phyloP scores from a whole-genome alignment of 2,113 vertebrate species.

The Ovis aries region ARS-UI_Ramb_v3.0 NC_056071.1:64121501-64122000 shows the following conservation, averaged over 20 bases:
- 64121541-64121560: background rate
- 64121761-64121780: slow-evolving; percentile 22
- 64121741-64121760: background rate
- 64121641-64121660: background rate
- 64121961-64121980: background rate
- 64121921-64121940: background rate
- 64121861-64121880: background rate
- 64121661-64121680: background rate
- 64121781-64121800: slow-evolving; percentile 58
- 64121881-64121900: background rate
- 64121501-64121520: background rate
- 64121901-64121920: background rate
- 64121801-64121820: background rate
- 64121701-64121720: background rate
- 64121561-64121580: background rate
- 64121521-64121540: background rate
- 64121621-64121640: background rate
- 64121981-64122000: background rate
- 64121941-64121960: background rate
- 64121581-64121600: accelerated
- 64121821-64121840: background rate
- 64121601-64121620: no score
- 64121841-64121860: background rate
- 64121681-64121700: background rate
- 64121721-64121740: background rate